A percentile compares a stretch with the other conserved stretches of the same genome.
These are phyloP conservation scores for Hippocampus abdominalis DNA, from an alignment of 2,113 vertebrate genomes.

Conservation along the genomic window DNA sequence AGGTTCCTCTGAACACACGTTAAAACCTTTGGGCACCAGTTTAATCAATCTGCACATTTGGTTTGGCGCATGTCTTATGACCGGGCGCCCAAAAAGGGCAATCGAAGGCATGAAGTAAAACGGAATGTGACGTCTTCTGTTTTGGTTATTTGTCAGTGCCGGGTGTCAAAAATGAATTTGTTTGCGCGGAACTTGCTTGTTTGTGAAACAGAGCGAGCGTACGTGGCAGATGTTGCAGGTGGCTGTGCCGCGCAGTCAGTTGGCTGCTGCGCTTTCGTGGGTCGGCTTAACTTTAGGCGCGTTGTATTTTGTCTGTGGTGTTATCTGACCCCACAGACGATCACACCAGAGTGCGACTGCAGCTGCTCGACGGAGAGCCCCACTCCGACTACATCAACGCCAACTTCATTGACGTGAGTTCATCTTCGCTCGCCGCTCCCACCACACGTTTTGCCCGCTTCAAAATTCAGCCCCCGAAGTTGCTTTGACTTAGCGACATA, in stretches of 20 bases:
- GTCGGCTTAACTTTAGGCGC: conserved; percentile 78
- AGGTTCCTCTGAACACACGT: no score
- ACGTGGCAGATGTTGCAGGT: no score
- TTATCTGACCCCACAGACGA: conserved; percentile 87
- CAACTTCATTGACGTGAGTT: conserved; percentile 92
- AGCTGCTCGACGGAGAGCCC: conserved; percentile 90
- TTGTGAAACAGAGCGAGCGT: no score
- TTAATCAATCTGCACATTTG: no score
- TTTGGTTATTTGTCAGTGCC: no score
- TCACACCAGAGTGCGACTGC: conserved; percentile 91
- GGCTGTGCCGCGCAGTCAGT: not conserved
- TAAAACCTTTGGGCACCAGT: no score
- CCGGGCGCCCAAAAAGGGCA: no score
- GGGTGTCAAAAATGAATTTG: no score
- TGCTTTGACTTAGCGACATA: not conserved
- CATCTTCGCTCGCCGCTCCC: not conserved
- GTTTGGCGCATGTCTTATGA: no score
- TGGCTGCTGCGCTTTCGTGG: conserved; percentile 35
- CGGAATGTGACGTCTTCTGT: no score
- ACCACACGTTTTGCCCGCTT: not conserved
- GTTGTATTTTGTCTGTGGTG: conserved; percentile 66
- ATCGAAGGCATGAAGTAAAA: no score
- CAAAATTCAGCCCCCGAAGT: not conserved
- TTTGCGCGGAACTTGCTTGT: no score
- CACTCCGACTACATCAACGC: conserved; percentile 99